A percentile compares a stretch with the other conserved stretches of the same genome.
phyloP scores from a whole-genome alignment of 2,797 vertebrate genomes.

The Sebastes dallii region DNA sequence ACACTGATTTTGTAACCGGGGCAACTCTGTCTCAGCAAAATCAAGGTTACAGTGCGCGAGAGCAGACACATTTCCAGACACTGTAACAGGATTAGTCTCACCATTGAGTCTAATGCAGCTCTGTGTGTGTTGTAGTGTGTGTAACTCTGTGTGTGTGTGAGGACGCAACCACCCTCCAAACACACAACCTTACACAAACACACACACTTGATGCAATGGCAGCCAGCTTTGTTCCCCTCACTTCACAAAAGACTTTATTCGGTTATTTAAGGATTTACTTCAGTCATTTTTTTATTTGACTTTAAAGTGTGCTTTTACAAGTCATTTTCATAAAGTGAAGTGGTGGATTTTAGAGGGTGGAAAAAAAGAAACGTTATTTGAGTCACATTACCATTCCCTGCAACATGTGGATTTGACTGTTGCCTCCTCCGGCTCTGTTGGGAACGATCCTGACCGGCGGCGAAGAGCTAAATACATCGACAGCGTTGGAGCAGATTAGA shows the following conservation, averaged over 20 bases:
- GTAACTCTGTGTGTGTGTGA: not conserved
- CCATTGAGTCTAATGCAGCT: slow-evolving; percentile 42
- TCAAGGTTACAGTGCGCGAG: slow-evolving; percentile 51
- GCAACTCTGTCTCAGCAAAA: slow-evolving; percentile 53
- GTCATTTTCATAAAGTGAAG: slow-evolving; percentile 11
- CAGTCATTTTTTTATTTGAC: slow-evolving; percentile 15
- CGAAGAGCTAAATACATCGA: slow-evolving; percentile 34
- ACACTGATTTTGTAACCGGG: slow-evolving; percentile 45
- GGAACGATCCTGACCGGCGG: slow-evolving; percentile 44
- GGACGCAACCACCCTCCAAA: not conserved
- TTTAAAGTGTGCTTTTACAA: slow-evolving; percentile 22
- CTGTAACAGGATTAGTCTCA: slow-evolving; percentile 72
- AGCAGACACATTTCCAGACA: slow-evolving; percentile 64
- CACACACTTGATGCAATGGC: not conserved
- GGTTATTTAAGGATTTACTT: slow-evolving; percentile 20
- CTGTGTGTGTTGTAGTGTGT: slow-evolving; percentile 37
- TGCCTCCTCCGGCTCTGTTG: slow-evolving; percentile 38
- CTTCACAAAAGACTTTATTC: slow-evolving; percentile 28
- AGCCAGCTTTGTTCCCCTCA: not conserved
- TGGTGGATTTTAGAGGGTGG: not conserved
- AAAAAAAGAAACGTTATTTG: not conserved
- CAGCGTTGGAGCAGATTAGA: slow-evolving; percentile 31
- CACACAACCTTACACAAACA: not conserved
- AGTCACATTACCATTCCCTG: slow-evolving; percentile 50
- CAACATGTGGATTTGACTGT: not conserved